Conservation (phyloP, 2,797 vertebrate species). For the Telmatherina bonti region DNA sequence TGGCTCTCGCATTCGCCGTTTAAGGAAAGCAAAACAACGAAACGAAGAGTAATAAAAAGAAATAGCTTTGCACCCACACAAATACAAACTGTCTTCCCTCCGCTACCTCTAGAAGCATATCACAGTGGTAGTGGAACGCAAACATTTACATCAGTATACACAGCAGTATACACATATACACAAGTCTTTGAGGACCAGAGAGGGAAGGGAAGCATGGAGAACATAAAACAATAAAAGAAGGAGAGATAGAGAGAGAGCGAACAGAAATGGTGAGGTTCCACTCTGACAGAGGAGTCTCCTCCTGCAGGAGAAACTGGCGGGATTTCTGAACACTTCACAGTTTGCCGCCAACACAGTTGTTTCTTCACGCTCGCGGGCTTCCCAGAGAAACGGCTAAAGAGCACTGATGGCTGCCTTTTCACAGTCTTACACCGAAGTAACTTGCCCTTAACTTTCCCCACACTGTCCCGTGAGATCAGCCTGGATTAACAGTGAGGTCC, state of each 20-base stretch:
- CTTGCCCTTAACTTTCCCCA: constrained; percentile 32
- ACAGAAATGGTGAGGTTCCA: constrained; percentile 48
- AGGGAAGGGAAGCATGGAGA: constrained; percentile 14
- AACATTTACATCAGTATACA: constrained; percentile 83
- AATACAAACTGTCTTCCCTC: constrained; percentile 74
- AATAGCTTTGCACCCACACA: constrained; percentile 68
- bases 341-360: constrained; percentile 59
- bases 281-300: constrained; percentile 69
- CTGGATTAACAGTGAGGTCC: constrained; percentile 73
- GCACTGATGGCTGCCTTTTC: constrained; percentile 58
- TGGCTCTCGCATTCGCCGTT: constrained; percentile 74
- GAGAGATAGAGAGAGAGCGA: constrained; percentile 34
- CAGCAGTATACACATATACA: constrained; percentile 82
- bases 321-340: constrained; percentile 76
- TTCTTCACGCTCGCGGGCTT: constrained; percentile 47
- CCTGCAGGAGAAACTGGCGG: constrained; percentile 51
- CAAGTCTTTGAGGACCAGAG: constrained; percentile 71
- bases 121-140: constrained; percentile 85
- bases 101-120: constrained; percentile 81
- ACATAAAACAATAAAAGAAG: neutral
- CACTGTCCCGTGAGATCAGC: constrained; percentile 54
- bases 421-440: constrained; percentile 54
- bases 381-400: constrained; percentile 46
- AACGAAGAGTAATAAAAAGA: neutral
- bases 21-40: constrained; percentile 39